A percentile compares a stretch with the other conserved stretches of the same genome.
Evolutionary conservation across 2,113 vertebrate genomes (phyloP).

Genomic region (Oreochromis tanganicae): DNA sequence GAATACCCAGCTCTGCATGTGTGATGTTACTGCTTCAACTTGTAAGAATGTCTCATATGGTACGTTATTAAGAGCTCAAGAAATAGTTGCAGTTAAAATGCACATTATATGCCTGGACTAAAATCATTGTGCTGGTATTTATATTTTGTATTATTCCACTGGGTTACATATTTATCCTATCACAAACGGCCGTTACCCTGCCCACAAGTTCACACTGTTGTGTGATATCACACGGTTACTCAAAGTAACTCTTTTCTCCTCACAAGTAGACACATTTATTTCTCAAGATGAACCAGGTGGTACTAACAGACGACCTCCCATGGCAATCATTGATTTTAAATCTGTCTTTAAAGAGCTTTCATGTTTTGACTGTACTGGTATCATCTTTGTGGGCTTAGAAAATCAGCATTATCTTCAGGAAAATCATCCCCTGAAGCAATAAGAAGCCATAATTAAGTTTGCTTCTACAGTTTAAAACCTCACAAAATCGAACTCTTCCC

Average conservation of each 20-base stretch:
- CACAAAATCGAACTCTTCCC: background rate
- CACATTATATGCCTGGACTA: background rate
- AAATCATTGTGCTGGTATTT: background rate
- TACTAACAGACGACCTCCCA: slow-evolving; percentile 17
- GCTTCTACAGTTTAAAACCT: background rate
- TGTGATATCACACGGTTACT: background rate
- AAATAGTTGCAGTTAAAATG: background rate
- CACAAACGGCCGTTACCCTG: background rate
- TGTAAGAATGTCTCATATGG: background rate
- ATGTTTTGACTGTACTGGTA: background rate
- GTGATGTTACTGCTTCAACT: background rate
- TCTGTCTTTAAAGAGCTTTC: slow-evolving; percentile 13
- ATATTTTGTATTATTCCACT: background rate
- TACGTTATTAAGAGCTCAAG: background rate
- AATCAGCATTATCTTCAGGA: background rate
- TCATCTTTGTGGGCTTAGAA: background rate
- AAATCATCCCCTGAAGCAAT: background rate
- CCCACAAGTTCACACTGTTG: background rate
- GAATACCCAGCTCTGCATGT: background rate
- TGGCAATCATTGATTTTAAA: slow-evolving; percentile 33
- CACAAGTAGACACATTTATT: slow-evolving; percentile 8
- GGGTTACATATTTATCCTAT: too few species aligned
- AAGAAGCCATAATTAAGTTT: background rate
- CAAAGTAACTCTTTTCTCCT: background rate
- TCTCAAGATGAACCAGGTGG: slow-evolving; percentile 14